Conservation (phyloP, 2,113 vertebrate genomes). For the Brevimyrus niger region DNA sequence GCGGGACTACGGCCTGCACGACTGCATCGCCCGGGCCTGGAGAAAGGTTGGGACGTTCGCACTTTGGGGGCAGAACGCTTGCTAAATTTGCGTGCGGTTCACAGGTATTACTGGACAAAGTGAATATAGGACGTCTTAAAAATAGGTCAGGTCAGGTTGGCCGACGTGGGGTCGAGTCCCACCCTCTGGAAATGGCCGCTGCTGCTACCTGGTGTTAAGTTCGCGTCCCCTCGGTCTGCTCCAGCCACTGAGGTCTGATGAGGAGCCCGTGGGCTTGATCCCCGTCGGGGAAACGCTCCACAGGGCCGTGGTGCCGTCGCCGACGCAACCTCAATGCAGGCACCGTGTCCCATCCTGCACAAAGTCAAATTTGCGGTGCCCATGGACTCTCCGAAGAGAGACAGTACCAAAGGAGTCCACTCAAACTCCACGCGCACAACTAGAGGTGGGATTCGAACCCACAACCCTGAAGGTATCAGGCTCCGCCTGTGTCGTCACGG, state of each 20-base stretch:
- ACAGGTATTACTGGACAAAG: background rate
- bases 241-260: no score
- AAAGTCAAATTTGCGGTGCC: background rate
- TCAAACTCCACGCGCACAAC: background rate
- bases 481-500: background rate
- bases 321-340: no score
- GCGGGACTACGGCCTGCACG: slow-evolving; percentile 71
- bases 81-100: background rate
- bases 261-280: background rate
- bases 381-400: background rate
- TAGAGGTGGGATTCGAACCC: background rate
- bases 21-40: slow-evolving; percentile 71
- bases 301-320: no score
- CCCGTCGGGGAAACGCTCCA: background rate
- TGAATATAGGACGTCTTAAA: background rate
- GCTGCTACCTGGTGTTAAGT: background rate
- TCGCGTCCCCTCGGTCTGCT: no score
- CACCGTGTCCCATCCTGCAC: no score
- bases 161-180: background rate
- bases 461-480: background rate
- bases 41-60: slow-evolving; percentile 70
- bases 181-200: background rate
- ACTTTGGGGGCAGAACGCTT: background rate
- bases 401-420: background rate
- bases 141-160: background rate